A percentile compares a stretch with the other conserved stretches of the same genome.
Conservation (phyloP, 1,140 invertebrate genomes). For the Atta colombica region DNA sequence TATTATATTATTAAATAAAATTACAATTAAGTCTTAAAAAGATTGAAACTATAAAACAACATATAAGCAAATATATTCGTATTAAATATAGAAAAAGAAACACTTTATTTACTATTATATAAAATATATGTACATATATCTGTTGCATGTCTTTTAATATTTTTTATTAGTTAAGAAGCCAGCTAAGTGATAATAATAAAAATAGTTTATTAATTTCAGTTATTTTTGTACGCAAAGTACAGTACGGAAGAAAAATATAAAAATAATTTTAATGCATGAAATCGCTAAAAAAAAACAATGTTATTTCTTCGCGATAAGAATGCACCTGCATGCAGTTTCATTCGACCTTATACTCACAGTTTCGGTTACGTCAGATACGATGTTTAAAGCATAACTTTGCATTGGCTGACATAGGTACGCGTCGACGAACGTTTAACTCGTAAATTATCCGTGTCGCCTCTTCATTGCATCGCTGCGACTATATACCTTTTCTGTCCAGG, state of each 20-base stretch:
- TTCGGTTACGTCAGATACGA: conserved; percentile 25
- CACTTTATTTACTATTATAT: neutral
- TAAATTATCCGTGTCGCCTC: neutral
- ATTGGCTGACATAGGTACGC: neutral
- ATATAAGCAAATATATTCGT: neutral
- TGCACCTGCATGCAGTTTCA: conserved; percentile 9
- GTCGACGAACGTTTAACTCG: neutral
- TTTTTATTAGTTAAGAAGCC: neutral
- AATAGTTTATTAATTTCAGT: neutral
- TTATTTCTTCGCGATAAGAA: conserved; percentile 23
- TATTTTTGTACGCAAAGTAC: neutral
- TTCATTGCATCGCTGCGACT: neutral
- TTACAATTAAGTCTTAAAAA: conserved; percentile 1
- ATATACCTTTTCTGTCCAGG: too few relatives aligned
- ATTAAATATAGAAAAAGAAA: neutral
- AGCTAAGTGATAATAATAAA: neutral
- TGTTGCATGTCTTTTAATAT: neutral
- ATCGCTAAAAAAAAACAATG: neutral
- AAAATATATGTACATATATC: too few relatives aligned
- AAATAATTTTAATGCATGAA: neutral
- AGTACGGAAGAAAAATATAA: neutral
- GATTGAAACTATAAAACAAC: neutral
- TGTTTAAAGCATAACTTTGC: neutral
- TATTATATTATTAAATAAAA: conserved; percentile 5
- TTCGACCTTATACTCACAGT: conserved; percentile 26